Evolutionary conservation across 2,888 invertebrate species (phyloP).

Genomic region (Lasioglossum leucozonium): DNA sequence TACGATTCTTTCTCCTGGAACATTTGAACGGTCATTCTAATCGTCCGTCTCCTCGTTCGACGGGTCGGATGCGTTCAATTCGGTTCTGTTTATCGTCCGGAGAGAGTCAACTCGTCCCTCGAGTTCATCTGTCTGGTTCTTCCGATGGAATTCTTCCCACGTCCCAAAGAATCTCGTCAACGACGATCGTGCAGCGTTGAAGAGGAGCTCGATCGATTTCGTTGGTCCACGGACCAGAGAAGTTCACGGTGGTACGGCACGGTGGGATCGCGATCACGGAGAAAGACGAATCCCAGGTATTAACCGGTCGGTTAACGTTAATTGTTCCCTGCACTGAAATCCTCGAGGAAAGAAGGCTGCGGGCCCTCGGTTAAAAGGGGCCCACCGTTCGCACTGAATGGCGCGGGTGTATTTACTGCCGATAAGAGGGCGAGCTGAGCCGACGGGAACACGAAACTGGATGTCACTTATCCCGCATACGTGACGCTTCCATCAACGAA

Average conservation of each 20-base stretch:
- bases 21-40: not conserved
- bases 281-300: not conserved
- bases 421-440: conserved; percentile 28
- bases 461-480: conserved; percentile 55
- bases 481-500: conserved; percentile 53
- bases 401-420: conserved; percentile 25
- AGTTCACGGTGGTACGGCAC: not conserved
- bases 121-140: not conserved
- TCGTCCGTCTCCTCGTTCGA: not conserved
- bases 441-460: conserved; percentile 44
- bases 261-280: not conserved
- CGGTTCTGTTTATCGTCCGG: not conserved
- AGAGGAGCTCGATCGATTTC: not conserved
- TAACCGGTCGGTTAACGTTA: not conserved
- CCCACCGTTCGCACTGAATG: conserved; percentile 13
- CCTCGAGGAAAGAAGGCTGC: not conserved
- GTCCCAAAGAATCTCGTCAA: not conserved
- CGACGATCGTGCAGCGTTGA: not conserved
- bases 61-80: not conserved
- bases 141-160: not conserved
- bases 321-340: not conserved
- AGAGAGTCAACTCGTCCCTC: not conserved
- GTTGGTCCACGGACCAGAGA: not conserved
- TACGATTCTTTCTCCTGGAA: not conserved
- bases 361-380: not conserved